A percentile compares a stretch with the other conserved stretches of the same genome.
These are phyloP conservation scores for Scomber scombrus DNA, from an alignment of 2,113 vertebrate genomes.

Conservation along the genomic window DNA sequence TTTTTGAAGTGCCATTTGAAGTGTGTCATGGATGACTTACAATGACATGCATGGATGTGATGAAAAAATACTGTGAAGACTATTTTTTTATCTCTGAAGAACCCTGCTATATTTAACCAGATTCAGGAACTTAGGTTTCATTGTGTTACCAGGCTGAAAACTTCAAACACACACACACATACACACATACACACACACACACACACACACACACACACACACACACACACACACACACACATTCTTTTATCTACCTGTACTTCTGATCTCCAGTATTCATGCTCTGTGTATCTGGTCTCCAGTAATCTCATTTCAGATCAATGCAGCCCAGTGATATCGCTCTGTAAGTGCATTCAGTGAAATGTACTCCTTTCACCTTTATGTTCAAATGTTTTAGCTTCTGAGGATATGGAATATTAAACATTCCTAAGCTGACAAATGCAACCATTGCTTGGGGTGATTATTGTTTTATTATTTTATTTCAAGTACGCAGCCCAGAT, in stretches of 20 bases:
- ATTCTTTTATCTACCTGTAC: constrained; percentile 44
- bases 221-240: constrained; percentile 10
- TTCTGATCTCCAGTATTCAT: constrained; percentile 53
- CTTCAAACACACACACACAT: neutral
- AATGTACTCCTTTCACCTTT: constrained; percentile 66
- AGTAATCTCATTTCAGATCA: constrained; percentile 55
- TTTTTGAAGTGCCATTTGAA: constrained; percentile 74
- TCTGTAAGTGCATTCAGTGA: constrained; percentile 73
- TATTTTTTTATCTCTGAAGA: constrained; percentile 68
- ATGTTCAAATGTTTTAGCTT: constrained; percentile 67
- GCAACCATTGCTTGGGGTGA: constrained; percentile 17
- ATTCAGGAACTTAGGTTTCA: constrained; percentile 29
- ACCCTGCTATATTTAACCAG: constrained; percentile 64
- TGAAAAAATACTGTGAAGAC: constrained; percentile 71
- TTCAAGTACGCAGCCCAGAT: no score
- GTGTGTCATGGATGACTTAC: constrained; percentile 63
- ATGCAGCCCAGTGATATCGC: constrained; percentile 52
- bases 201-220: constrained; percentile 10
- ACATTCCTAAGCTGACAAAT: constrained; percentile 65
- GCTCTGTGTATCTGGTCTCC: constrained; percentile 58
- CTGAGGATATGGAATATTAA: constrained; percentile 71
- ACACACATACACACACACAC: constrained; percentile 5
- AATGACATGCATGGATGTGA: constrained; percentile 77
- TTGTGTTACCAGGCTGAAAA: constrained; percentile 26
- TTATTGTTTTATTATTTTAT: constrained; percentile 4